Percentiles rank a stretch among this genome's conserved stretches.
These are phyloP conservation scores for Porphyrio hochstetteri DNA, from an alignment of 2,113 vertebrate species.

Conservation along the genomic window DNA sequence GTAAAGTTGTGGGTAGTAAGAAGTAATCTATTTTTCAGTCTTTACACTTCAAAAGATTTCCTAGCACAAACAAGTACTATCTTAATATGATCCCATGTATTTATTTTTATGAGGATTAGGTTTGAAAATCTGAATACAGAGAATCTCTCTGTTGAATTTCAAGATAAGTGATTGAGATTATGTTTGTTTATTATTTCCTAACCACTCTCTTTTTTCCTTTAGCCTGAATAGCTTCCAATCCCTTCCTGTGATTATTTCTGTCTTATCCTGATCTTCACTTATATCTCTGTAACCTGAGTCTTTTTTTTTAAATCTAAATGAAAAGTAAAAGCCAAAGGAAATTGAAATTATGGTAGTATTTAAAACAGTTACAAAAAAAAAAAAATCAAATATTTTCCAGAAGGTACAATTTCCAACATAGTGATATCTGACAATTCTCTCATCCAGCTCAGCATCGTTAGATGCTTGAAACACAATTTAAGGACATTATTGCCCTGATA, in stretches of 20 bases:
- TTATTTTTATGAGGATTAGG: neutral
- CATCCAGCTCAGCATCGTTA: neutral
- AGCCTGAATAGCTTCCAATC: neutral
- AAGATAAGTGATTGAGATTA: neutral
- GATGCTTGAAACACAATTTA: neutral
- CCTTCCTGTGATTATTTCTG: neutral
- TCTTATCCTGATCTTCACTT: neutral
- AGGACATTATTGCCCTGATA: neutral
- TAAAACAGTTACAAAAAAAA: neutral
- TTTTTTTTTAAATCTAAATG: neutral
- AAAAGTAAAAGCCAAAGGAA: neutral
- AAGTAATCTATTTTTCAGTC: neutral
- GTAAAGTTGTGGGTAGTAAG: neutral
- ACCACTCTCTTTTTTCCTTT: neutral
- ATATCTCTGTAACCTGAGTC: neutral
- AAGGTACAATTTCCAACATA: neutral
- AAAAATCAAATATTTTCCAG: neutral
- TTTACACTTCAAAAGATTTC: neutral
- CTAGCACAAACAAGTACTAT: neutral
- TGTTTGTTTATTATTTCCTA: neutral
- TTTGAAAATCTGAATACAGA: neutral
- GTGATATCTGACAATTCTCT: neutral
- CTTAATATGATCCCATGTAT: neutral
- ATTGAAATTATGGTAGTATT: neutral
- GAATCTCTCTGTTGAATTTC: neutral